Base-by-base conservation (phyloP, 2,888 invertebrate genomes). In the Heliconius erato region DNA sequence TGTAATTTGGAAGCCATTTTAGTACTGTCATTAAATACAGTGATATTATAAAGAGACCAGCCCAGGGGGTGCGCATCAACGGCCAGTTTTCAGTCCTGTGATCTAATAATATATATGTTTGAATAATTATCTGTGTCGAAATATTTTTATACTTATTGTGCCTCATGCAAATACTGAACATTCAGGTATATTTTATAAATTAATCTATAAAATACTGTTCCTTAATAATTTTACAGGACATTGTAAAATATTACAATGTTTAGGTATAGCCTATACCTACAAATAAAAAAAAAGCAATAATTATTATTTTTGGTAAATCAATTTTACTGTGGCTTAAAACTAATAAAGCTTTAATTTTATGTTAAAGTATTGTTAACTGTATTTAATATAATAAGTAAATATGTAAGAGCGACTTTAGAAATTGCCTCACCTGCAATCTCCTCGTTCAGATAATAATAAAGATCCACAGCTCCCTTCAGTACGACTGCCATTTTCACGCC, bases 61-160 rank as follows among this genome's bases (percentile, higher is more conserved):
- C 97, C 95, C 97, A 96, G n/a, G 98, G 97, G 12, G 97, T 96
- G 5, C 96, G 92, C 92, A 98, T 97, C 80, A 98, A 93, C 71
- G 97, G 97, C 97, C 97, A 97, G 85, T 97, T 96, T 86, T 97
- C 96, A 23, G 97, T 97, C 79, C 97, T 94, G 3, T 95, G 94
- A 94, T 97, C 97, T 97, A 89, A 26, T 88, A 87, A 83, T 28
- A 74, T 72, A 44, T n/a, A 49, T 49, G 16, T 28, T 28, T 28
- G 44, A 44, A 44, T 54, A 2, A 54, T 9, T 40, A 2, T 54
- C 5, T 54, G 19, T 7, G 7, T 54, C 54, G 7, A 19, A 54
- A 54, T 54, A 54, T 19, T 54, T 54, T 54, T 49, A 49, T 49
- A 49, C 5, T 49, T 49, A 16, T 49, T 54, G 54, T 54, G 19